Evolutionary conservation across 2,888 invertebrate species (phyloP).

Genomic region (Hypomecis atomaria): DNA sequence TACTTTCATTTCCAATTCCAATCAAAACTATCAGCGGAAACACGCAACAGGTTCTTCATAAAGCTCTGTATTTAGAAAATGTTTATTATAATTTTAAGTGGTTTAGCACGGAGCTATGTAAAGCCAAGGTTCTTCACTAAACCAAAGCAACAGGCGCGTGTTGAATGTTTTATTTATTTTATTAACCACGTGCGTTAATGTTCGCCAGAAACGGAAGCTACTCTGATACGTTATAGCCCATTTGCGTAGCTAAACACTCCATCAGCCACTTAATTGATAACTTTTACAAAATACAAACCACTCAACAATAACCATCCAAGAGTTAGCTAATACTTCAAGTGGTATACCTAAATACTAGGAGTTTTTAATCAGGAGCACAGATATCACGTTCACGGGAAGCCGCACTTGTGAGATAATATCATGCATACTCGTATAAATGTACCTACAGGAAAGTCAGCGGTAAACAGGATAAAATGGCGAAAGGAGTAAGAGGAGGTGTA

Average conservation of each 20-base stretch:
- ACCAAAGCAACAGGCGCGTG: constrained; percentile 60
- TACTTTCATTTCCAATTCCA: constrained; percentile 32
- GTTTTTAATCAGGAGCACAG: too few relatives aligned
- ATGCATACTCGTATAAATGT: too few relatives aligned
- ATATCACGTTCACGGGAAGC: too few relatives aligned
- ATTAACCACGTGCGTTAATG: constrained; percentile 66
- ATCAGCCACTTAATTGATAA: constrained; percentile 35
- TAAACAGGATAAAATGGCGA: too few relatives aligned
- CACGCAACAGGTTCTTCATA: constrained; percentile 38
- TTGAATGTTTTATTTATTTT: constrained; percentile 73
- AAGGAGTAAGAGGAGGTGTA: too few relatives aligned
- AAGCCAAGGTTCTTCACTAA: constrained; percentile 62
- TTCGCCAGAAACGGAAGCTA: constrained; percentile 59
- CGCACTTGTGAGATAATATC: too few relatives aligned
- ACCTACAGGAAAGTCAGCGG: too few relatives aligned
- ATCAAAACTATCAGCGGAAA: constrained; percentile 31
- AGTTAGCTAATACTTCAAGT: not conserved
- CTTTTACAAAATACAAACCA: constrained; percentile 4
- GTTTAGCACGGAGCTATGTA: constrained; percentile 57
- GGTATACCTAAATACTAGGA: not conserved
- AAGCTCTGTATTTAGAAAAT: constrained; percentile 51
- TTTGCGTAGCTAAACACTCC: constrained; percentile 52
- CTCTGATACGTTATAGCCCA: constrained; percentile 52
- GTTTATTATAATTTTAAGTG: constrained; percentile 63
- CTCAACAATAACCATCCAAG: constrained; percentile 4